Evolutionary conservation across 2,888 invertebrate genomes (phyloP), one percentile per base, ranked within the genome.

Genomic region (Drosophila nigricruria): DNA sequence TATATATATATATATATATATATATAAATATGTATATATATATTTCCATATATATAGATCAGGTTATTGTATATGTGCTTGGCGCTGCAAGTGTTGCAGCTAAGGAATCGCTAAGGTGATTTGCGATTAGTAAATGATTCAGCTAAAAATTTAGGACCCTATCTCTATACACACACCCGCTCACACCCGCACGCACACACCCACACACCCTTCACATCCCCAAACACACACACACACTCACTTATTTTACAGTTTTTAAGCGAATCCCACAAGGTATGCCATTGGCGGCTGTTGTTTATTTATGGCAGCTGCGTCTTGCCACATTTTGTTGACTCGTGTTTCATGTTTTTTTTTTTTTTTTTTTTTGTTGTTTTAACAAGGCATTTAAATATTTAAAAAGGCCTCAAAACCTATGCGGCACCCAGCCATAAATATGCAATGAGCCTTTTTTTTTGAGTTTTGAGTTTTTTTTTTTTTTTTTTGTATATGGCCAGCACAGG

Each of bases 341-440:
- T 54, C 61, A 64, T 65, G 69, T 62, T 66, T 75, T 23, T 5
- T 42, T 38, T 38, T 45, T 9, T 9, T 16, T 4, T 27, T 66
- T 2, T 30, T 49, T 10, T 30, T 49, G 18, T 49, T 77, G 77
- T 78, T 78, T 77, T 70, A 64, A 47, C 77, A 76, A 75, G 75
- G 77, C 73, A 84, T 88, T 84, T 88, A 88, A 84, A 84, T 84
- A 88, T 84, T 88, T 88, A 76, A 84, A 82, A 82, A 70, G 74
- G 71, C 70, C 70, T 59, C 68, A 70, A 77, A 79, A 70, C 70
- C 73, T 73, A 71, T 77, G 82, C 65, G 60, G 68, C 67, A 68
- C 58, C 76, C 77, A 64, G 50, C 70, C 65, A 70, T 88, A 86
- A 85, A 88, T 85, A 85, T 88, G 87, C 88, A 83, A 88, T 85